Conservation (phyloP, 2,113 vertebrate genomes). For the Pao palembangensis region DNA sequence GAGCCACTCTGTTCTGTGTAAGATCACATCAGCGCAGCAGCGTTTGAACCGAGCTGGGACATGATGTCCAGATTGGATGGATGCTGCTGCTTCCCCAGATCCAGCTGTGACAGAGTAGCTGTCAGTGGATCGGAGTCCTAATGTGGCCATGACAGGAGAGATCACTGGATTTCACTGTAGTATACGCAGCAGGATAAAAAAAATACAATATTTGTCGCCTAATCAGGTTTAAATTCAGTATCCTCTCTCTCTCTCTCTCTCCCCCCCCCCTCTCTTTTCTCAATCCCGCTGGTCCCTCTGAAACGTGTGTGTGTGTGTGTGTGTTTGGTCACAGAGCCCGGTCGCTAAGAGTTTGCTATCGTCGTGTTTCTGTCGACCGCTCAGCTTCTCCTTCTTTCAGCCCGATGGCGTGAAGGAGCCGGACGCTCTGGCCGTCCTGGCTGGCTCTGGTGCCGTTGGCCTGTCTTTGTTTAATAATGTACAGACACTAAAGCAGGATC, state of each 20-base stretch:
- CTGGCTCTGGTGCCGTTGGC: slow-evolving; percentile 69
- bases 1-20: background rate
- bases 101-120: background rate
- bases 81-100: too few species aligned
- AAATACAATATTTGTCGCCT: too few species aligned
- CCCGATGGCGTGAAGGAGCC: slow-evolving; percentile 50
- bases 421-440: slow-evolving; percentile 41
- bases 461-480: slow-evolving; percentile 66
- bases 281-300: too few species aligned
- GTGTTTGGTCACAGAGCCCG: slow-evolving; percentile 30
- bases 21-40: background rate
- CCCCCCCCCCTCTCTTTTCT: too few species aligned
- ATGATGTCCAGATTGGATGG: too few species aligned
- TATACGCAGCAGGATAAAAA: too few species aligned
- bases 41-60: too few species aligned
- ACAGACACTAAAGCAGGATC: slow-evolving; percentile 68
- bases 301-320: slow-evolving; percentile 1
- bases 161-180: too few species aligned
- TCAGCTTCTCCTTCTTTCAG: slow-evolving; percentile 50
- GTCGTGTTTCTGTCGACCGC: slow-evolving; percentile 46
- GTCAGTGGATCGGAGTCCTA: background rate
- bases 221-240: too few species aligned
- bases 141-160: too few species aligned
- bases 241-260: too few species aligned
- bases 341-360: slow-evolving; percentile 34